phyloP scores from a whole-genome alignment of 2,113 vertebrate species.

The Pampusana beccarii region DNA sequence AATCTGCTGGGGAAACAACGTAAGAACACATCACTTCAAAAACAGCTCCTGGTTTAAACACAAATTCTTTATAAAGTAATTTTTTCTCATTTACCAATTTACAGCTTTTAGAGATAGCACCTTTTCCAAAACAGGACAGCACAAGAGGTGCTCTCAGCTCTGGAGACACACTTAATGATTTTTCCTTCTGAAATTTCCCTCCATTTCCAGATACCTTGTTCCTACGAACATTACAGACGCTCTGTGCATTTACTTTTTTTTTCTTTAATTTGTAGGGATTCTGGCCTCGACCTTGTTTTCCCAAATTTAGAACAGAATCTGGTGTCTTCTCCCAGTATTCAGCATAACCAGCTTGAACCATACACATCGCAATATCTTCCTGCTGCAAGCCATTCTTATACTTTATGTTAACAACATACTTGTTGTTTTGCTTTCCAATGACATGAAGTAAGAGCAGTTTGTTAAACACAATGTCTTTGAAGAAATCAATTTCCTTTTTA shows the following conservation, averaged over 20 bases:
- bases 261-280: background rate
- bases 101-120: background rate
- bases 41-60: slow-evolving; percentile 79
- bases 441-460: slow-evolving; percentile 78
- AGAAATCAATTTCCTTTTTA: slow-evolving; percentile 74
- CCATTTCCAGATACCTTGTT: background rate
- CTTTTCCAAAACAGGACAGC: background rate
- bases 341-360: slow-evolving; percentile 79
- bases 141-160: background rate
- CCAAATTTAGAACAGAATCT: background rate
- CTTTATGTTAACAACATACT: slow-evolving; percentile 76
- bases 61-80: slow-evolving; percentile 65
- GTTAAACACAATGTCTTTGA: slow-evolving; percentile 79
- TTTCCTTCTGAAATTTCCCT: background rate
- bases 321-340: slow-evolving; percentile 69
- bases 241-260: background rate
- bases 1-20: slow-evolving; percentile 79
- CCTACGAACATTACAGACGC: background rate
- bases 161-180: background rate
- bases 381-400: slow-evolving; percentile 48
- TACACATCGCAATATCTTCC: slow-evolving; percentile 64
- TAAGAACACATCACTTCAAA: slow-evolving; percentile 78
- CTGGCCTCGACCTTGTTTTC: background rate
- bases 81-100: background rate
- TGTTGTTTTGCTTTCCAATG: slow-evolving; percentile 71